These are phyloP conservation scores for Typhlichthys subterraneus DNA, from an alignment of 2,797 vertebrate species.

Conservation along the genomic window DNA sequence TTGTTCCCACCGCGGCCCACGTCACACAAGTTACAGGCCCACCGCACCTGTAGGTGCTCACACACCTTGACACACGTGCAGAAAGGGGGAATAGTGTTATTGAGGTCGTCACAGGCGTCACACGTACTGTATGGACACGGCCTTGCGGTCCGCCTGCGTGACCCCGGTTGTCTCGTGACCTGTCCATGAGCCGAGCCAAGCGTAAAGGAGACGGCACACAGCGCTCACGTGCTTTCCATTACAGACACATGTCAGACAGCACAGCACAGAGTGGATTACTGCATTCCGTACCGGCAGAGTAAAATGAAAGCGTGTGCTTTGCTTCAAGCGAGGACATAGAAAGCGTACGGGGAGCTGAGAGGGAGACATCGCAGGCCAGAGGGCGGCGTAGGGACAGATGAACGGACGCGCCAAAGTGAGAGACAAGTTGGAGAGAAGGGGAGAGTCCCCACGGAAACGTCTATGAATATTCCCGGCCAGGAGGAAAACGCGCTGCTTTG, in stretches of 20 bases:
- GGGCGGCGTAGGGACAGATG: conserved; percentile 2
- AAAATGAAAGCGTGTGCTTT: conserved; percentile 25
- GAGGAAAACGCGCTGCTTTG: conserved; percentile 32
- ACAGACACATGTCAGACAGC: conserved; percentile 10
- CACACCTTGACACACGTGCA: too few species aligned
- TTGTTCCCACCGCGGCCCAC: too few species aligned
- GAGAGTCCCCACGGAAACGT: conserved; percentile 33
- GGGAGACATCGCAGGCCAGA: neutral
- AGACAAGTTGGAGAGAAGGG: conserved; percentile 12
- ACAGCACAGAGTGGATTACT: conserved; percentile 25
- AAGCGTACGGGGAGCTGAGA: conserved; percentile 7
- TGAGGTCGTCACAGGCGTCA: neutral
- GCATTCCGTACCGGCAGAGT: conserved; percentile 20
- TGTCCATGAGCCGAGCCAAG: too few species aligned
- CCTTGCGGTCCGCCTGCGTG: too few species aligned
- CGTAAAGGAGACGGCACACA: neutral
- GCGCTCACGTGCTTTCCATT: conserved; percentile 20
- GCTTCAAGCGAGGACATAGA: conserved; percentile 5
- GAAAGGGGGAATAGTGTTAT: neutral
- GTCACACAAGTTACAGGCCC: too few species aligned
- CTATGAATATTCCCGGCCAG: conserved; percentile 53
- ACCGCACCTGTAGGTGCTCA: too few species aligned
- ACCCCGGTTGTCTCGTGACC: too few species aligned
- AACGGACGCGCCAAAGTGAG: conserved; percentile 12
- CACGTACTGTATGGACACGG: too few species aligned